Evolutionary conservation across 1,140 invertebrate genomes (phyloP), one percentile per base, ranked within the genome.

Genomic region (Euwallacea fornicatus): DNA sequence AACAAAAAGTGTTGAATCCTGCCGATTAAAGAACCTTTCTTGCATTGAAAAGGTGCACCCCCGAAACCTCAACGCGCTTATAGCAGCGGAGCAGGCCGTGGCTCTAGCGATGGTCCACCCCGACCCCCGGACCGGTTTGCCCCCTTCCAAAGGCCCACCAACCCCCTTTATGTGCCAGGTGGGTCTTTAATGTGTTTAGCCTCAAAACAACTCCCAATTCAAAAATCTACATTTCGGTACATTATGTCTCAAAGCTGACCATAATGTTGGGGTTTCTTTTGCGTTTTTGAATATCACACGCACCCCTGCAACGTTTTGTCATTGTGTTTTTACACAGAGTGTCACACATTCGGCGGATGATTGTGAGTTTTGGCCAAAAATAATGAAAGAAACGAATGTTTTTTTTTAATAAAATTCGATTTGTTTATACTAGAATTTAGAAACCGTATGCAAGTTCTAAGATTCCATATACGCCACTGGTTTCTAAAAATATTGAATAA

Each of bases 51-150:
- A 84, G 83, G 86, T 81, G 85, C 85, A 78, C 86, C 87, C 79
- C 83, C 82, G 78, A 89, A 89, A 85, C 87, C 87, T 74, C 82
- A 88, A 80, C 85, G 87, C 77, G 82, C 86, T 66, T 86, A 88
- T 83, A 83, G 83, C 76, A 82, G 81, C 78, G 83, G 82, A 62
- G 79, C 67, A 11, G 75, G 58, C 66, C 73, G 78, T 9, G 62
- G 56, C 65, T 78, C 82, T 76, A 80, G 75, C 78, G 83, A 82
- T 78, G 82, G 77, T 78, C 82, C 75, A 77, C 83, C 72, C 78
- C 82, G 66, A 81, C 82, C 74, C 66, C 83, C 85, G 64, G 85
- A 86, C 77, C 79, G 85, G 73, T 85, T 84, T 81, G 85, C 83
- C 79, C 85, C 86, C 78, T 88, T 87, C 82, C 85, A 80, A 79